Percentiles rank a stretch among this genome's conserved stretches.
Evolutionary conservation across 2,797 vertebrate species (phyloP).

Genomic region (Sebastes paucispinis): DNA sequence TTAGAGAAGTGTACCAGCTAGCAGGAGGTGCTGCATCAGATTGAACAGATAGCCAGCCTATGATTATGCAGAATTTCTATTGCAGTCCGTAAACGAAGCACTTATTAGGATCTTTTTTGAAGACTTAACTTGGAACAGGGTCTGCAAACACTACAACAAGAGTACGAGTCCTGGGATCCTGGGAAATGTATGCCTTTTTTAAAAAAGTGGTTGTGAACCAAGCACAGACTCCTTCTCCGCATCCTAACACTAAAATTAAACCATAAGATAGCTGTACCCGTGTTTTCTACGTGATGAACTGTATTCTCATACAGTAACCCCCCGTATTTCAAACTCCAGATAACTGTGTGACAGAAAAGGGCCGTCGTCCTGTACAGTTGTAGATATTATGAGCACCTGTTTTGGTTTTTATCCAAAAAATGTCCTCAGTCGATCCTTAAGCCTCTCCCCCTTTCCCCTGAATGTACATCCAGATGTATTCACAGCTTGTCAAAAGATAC

Average conservation of each 20-base stretch:
- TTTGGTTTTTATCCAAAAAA: slow-evolving; percentile 44
- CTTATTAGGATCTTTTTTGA: slow-evolving; percentile 72
- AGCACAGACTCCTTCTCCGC: slow-evolving; percentile 72
- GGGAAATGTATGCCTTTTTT: slow-evolving; percentile 75
- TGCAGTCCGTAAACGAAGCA: slow-evolving; percentile 77
- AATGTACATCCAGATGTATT: slow-evolving; percentile 28
- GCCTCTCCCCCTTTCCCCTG: slow-evolving; percentile 1
- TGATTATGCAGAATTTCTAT: slow-evolving; percentile 79
- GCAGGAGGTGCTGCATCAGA: slow-evolving; percentile 70
- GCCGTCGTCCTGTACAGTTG: slow-evolving; percentile 55
- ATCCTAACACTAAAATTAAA: slow-evolving; percentile 67
- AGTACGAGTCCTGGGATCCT: slow-evolving; percentile 49
- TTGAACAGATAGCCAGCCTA: slow-evolving; percentile 74
- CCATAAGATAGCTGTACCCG: slow-evolving; percentile 29
- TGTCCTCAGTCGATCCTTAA: slow-evolving; percentile 34
- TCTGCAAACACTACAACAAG: slow-evolving; percentile 75
- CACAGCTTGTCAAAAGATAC: slow-evolving; percentile 28
- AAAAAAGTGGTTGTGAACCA: slow-evolving; percentile 76
- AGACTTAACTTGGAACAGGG: slow-evolving; percentile 68
- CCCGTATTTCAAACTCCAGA: slow-evolving; percentile 42
- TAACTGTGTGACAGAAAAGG: slow-evolving; percentile 40
- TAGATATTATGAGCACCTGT: slow-evolving; percentile 51
- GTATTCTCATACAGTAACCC: slow-evolving; percentile 36
- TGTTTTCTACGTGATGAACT: slow-evolving; percentile 43
- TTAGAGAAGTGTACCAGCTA: slow-evolving; percentile 79